Percentiles rank a stretch among this genome's conserved stretches.
These are phyloP conservation scores for Galagoides demidoff DNA, from an alignment of 2,797 vertebrate species.

Conservation along the genomic window DNA sequence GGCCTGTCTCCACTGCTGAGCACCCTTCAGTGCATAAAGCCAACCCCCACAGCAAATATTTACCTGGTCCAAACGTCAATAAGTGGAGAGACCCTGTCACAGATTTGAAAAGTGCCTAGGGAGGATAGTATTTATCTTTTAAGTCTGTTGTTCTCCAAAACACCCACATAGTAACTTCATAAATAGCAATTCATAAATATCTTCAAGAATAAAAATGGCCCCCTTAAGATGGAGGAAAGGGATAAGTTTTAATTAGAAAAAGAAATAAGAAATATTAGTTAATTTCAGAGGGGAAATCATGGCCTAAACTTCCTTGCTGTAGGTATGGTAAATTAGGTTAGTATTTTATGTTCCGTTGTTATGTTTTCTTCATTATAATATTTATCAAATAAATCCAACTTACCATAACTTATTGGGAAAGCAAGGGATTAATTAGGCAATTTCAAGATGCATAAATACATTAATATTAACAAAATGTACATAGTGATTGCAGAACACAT, in stretches of 20 bases:
- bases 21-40: neutral
- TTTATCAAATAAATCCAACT: constrained; percentile 70
- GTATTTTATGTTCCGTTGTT: constrained; percentile 70
- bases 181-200: constrained; percentile 44
- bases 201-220: constrained; percentile 67
- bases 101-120: neutral
- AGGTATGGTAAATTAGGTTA: constrained; percentile 74
- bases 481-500: constrained; percentile 41
- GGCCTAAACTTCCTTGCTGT: constrained; percentile 66
- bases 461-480: constrained; percentile 72
- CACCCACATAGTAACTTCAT: neutral
- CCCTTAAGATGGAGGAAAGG: constrained; percentile 59
- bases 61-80: neutral
- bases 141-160: neutral
- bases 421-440: constrained; percentile 78
- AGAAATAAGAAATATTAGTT: constrained; percentile 73
- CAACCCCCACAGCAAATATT: neutral
- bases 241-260: constrained; percentile 80
- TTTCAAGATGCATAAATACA: constrained; percentile 78
- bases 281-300: constrained; percentile 72
- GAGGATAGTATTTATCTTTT: neutral
- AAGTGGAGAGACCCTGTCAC: neutral
- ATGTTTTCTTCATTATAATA: constrained; percentile 72
- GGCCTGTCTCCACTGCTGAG: neutral
- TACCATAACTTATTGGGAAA: constrained; percentile 67